These are phyloP conservation scores for Doryteuthis pealeii DNA, from an alignment of 1,140 invertebrate species.

Conservation along the genomic window DNA sequence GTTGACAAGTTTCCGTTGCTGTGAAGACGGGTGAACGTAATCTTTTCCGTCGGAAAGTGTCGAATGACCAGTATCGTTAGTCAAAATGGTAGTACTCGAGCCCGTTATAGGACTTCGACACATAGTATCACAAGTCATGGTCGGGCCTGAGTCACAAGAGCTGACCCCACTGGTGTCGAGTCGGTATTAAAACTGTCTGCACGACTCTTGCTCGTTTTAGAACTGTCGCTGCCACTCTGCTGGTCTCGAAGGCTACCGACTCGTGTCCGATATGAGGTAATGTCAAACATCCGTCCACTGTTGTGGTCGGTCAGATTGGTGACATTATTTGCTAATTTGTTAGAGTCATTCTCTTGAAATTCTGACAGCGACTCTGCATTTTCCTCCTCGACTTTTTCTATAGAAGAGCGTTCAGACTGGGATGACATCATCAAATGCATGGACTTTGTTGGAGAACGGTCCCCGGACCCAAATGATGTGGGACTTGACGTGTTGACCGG, in stretches of 20 bases:
- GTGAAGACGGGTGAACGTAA: constrained; percentile 48
- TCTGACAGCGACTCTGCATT: background rate
- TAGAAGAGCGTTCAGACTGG: background rate
- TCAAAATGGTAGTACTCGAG: background rate
- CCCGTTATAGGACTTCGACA: constrained; percentile 43
- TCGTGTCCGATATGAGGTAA: constrained; percentile 8
- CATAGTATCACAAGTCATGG: constrained; percentile 24
- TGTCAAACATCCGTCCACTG: constrained; percentile 22
- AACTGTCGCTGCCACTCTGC: constrained; percentile 52
- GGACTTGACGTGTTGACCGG: background rate
- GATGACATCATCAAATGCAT: background rate
- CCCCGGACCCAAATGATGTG: background rate
- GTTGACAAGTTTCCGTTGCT: constrained; percentile 46
- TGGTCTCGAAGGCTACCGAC: constrained; percentile 23
- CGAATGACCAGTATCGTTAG: background rate
- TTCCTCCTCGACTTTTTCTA: constrained; percentile 5
- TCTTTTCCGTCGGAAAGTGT: constrained; percentile 26
- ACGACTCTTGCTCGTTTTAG: constrained; percentile 53
- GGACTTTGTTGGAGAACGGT: background rate
- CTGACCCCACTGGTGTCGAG: constrained; percentile 75
- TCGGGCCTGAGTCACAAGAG: constrained; percentile 69
- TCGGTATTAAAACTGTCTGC: constrained; percentile 67
- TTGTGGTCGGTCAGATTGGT: constrained; percentile 22
- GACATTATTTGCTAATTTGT: constrained; percentile 21
- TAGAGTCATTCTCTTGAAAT: constrained; percentile 13